phyloP scores from a whole-genome alignment of 1,140 invertebrate genomes.

The Drosophila watanabei region DNA sequence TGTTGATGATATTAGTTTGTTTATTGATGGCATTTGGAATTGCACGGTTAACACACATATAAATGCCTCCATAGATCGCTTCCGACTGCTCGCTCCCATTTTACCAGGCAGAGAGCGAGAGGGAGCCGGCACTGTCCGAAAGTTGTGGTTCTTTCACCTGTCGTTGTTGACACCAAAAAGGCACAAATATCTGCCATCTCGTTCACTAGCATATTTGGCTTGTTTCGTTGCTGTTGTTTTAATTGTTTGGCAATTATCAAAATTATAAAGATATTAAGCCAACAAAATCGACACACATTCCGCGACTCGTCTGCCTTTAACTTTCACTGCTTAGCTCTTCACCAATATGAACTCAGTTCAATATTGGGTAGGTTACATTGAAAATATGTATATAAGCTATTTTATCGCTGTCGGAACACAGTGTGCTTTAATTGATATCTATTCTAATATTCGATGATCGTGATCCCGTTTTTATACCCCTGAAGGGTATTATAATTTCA shows the following conservation, averaged over 20 bases:
- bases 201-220: constrained; percentile 15
- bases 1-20: too few species aligned
- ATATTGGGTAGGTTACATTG: neutral
- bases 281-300: constrained; percentile 59
- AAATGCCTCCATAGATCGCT: constrained; percentile 8
- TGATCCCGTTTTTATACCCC: too few species aligned
- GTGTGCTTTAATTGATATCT: too few species aligned
- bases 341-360: neutral
- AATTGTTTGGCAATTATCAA: constrained; percentile 71
- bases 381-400: neutral
- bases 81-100: constrained; percentile 58
- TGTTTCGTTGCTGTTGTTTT: constrained; percentile 49
- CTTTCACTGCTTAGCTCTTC: constrained; percentile 11
- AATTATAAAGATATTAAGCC: constrained; percentile 75
- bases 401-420: too few species aligned
- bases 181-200: constrained; percentile 1
- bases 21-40: neutral
- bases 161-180: constrained; percentile 25
- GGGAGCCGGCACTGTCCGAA: neutral
- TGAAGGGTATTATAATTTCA: too few species aligned
- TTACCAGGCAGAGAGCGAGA: constrained; percentile 7
- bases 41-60: constrained; percentile 5
- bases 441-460: too few species aligned
- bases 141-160: constrained; percentile 26
- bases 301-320: constrained; percentile 20